Percentiles rank a stretch among this genome's conserved stretches.
Evolutionary conservation across 2,888 invertebrate species (phyloP).

Genomic region (Stegana nigrithorax): DNA sequence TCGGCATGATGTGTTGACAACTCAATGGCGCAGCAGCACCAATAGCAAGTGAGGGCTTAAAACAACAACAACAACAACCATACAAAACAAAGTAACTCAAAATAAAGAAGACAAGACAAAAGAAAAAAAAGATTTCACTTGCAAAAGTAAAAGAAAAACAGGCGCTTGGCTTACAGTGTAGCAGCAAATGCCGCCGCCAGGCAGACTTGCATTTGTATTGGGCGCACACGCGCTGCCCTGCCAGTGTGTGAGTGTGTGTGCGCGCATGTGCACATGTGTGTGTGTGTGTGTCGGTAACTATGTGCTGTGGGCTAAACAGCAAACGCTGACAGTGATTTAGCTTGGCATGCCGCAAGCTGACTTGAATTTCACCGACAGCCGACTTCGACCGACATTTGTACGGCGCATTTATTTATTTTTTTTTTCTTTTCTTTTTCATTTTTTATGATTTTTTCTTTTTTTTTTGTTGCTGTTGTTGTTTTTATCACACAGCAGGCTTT

Average conservation of each 20-base stretch:
- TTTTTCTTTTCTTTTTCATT: neutral
- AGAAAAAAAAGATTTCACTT: neutral
- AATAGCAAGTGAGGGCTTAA: neutral
- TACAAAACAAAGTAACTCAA: neutral
- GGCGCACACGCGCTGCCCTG: no score
- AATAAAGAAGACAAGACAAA: neutral
- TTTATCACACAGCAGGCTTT: neutral
- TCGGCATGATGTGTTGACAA: slow-evolving; percentile 9
- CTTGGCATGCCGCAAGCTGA: neutral
- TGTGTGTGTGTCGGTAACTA: neutral
- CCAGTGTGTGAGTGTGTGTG: neutral
- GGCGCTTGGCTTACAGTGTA: neutral
- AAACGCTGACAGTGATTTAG: neutral
- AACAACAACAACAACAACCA: neutral
- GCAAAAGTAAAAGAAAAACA: neutral
- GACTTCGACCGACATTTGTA: no score
- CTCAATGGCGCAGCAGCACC: neutral
- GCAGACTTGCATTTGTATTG: neutral
- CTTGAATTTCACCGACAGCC: neutral
- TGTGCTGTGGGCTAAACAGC: no score
- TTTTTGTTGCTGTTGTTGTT: neutral
- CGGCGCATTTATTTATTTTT: no score
- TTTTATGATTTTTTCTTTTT: neutral
- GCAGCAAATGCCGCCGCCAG: neutral
- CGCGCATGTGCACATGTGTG: neutral